Percentiles rank a stretch among this genome's conserved stretches.
Conservation (phyloP, 2,797 vertebrate species). For the Lagocephalus sceleratus region DNA sequence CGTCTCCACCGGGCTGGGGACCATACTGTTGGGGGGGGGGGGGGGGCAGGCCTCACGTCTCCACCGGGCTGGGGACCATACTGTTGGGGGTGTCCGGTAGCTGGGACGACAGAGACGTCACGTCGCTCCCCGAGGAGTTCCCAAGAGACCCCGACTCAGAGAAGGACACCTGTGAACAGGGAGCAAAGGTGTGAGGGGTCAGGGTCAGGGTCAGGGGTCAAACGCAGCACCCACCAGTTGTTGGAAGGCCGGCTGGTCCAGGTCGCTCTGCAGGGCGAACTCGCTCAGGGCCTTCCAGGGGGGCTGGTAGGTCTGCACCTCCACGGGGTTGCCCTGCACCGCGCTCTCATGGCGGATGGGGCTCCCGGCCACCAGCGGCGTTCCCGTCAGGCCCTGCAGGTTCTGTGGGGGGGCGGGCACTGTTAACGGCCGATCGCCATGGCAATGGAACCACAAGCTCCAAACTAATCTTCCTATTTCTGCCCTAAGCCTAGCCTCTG, state of each 20-base stretch:
- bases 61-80: constrained; percentile 89
- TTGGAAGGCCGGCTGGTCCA: constrained; percentile 96
- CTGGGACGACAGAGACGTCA: constrained; percentile 88
- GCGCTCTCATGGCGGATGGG: constrained; percentile 92
- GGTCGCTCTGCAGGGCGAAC: constrained; percentile 94
- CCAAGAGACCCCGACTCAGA: constrained; percentile 88
- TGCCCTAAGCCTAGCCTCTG: no score
- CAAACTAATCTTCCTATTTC: no score
- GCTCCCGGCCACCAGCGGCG: constrained; percentile 93
- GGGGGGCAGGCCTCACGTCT: constrained; percentile 92
- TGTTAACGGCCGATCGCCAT: no score
- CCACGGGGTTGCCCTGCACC: constrained; percentile 90
- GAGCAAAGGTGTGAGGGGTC: constrained; percentile 2
- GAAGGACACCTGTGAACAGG: constrained; percentile 81
- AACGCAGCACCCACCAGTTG: constrained; percentile 82
- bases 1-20: no score
- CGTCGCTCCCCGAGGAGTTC: constrained; percentile 88
- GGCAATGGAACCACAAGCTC: no score
- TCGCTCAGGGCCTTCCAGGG: constrained; percentile 97
- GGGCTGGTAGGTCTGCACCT: constrained; percentile 97
- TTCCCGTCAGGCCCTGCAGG: constrained; percentile 93
- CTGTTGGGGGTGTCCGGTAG: constrained; percentile 92
- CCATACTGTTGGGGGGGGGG: no score
- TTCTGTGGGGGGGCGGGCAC: no score
- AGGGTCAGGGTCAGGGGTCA: constrained; percentile 4